Evolutionary conservation across 2,113 vertebrate species (phyloP), one percentile per base, ranked within the genome.

Genomic region (Oreotrochilus melanogaster): DNA sequence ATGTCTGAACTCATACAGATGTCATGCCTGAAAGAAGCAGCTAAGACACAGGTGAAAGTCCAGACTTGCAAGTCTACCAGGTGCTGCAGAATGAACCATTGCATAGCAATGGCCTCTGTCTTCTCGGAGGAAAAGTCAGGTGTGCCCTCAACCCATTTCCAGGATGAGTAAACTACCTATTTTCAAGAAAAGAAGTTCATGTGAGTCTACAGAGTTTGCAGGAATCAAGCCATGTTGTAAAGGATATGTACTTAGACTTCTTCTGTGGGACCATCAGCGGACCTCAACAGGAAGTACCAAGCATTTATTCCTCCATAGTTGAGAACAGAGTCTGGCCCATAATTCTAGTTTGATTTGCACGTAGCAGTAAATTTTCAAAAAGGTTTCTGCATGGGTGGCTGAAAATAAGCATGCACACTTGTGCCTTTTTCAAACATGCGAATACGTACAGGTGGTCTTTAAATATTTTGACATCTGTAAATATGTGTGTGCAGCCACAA

Each of bases 341-440:
- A 80, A 61, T 33, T 17, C 17, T 48, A 8, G 17, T 23, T 24
- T 0, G 6, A 64, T 61, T 42, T 54, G 10, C 1, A 6, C 3
- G 30, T 24, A 54, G 7, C 13, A 18, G 11, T 31, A 23, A 11
- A 8, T 82, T 74, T 78, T 48, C 17, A 23, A 9, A 31, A 28
- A 50, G 7, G 7, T 65, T 60, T 54, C 6, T 4, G 3, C 21
- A 6, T 4, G 6, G 1, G 0, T 18, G 3, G 71, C 61, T 92
- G 37, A 15, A 70, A 82, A 39, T 18, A 70, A 51, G 23, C 15
- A 14, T 14, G 14, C 17, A 22, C 27, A 22, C 27, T 80, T 42
- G 30, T 48, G 24, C 28, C 17, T 53, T 53, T 83, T 73, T 69
- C 25, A 15, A 64, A 75, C 13, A 1, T 45, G n/a, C 30, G 50